These are phyloP conservation scores for Tupaia tana DNA, from an alignment of 2,113 vertebrate species.

Conservation along the genomic window DNA sequence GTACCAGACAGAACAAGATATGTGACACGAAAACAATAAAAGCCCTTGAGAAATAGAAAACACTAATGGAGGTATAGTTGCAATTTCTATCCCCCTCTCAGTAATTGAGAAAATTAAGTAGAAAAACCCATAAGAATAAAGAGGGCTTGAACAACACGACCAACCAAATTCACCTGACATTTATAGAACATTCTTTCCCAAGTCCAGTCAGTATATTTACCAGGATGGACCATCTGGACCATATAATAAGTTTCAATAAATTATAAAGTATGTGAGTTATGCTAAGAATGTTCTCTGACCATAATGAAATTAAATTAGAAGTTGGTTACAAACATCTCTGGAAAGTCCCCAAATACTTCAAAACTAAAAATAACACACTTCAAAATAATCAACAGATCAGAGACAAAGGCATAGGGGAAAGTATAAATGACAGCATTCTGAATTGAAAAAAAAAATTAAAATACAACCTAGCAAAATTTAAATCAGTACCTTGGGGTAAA, in stretches of 20 bases:
- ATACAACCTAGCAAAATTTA: too few relatives aligned
- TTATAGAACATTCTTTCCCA: not conserved
- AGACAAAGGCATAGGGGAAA: not conserved
- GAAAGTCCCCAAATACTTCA: not conserved
- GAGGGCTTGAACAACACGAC: not conserved
- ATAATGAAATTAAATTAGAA: not conserved
- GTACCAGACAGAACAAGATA: not conserved
- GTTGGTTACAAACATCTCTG: not conserved
- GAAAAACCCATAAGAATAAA: not conserved
- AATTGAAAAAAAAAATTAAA: not conserved
- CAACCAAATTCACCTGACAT: not conserved
- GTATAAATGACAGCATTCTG: not conserved
- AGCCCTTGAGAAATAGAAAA: not conserved
- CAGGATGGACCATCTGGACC: not conserved
- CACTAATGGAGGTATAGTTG: not conserved
- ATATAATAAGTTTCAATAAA: not conserved
- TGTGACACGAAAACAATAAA: not conserved
- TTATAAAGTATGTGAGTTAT: not conserved
- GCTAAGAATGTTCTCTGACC: too few relatives aligned
- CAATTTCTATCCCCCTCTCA: not conserved
- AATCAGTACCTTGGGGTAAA: too few relatives aligned
- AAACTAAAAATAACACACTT: conserved; percentile 4
- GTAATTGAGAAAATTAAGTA: not conserved
- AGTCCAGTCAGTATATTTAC: not conserved
- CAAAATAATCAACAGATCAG: conserved; percentile 14